phyloP scores from a whole-genome alignment of 2,888 invertebrate species.

The Podabrus alpinus region DNA sequence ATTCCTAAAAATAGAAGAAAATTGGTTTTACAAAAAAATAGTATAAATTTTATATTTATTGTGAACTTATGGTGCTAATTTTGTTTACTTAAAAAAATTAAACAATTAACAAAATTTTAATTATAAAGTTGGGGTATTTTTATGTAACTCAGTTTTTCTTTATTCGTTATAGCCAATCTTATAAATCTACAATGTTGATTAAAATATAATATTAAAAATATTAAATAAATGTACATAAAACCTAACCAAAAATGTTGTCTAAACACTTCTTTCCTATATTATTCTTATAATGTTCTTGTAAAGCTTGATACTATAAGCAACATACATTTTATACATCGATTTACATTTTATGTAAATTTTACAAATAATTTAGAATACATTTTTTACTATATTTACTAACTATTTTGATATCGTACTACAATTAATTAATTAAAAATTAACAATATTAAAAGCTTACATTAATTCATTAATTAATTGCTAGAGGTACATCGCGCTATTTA shows the following conservation, averaged over 20 bases:
- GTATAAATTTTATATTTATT: not conserved
- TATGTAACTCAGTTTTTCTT: not conserved
- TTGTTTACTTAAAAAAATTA: not conserved
- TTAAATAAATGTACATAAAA: not conserved
- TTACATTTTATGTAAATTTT: constrained; percentile 19
- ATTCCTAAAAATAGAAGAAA: not conserved
- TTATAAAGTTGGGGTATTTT: not conserved
- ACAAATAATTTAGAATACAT: constrained; percentile 19
- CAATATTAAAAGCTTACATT: constrained; percentile 7
- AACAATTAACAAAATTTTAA: not conserved
- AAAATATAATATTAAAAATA: not conserved
- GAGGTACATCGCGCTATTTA: constrained; percentile 16
- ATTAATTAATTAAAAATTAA: constrained; percentile 16
- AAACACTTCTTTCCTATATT: not conserved
- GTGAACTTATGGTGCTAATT: not conserved
- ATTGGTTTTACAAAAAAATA: not conserved
- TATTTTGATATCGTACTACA: not conserved
- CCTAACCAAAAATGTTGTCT: not conserved
- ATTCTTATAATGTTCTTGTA: not conserved
- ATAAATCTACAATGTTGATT: not conserved
- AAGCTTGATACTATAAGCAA: constrained; percentile 13
- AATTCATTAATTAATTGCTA: constrained; percentile 8
- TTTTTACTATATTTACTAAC: not conserved
- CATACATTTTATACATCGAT: constrained; percentile 24
- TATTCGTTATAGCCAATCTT: not conserved